These are phyloP conservation scores for Adoxophyes honmai DNA, from an alignment of 1,140 invertebrate genomes.

Conservation along the genomic window DNA sequence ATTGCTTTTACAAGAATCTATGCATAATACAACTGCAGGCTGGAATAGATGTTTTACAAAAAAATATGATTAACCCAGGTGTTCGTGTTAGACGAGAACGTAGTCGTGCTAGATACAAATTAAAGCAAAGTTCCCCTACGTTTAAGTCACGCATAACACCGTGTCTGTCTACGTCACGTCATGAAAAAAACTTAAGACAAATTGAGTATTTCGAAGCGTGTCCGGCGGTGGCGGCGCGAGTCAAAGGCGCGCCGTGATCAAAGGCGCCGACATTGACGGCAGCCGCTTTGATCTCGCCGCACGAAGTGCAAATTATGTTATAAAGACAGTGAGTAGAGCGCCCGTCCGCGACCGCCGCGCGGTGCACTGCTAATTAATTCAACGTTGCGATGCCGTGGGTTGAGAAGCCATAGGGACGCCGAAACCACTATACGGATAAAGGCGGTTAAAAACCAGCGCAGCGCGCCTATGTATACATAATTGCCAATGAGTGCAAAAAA, in stretches of 20 bases:
- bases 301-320: conserved; percentile 76
- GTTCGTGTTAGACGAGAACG: too few species aligned
- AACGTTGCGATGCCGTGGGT: conserved; percentile 40
- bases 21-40: too few species aligned
- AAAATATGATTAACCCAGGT: too few species aligned
- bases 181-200: conserved; percentile 63
- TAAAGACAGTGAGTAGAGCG: conserved; percentile 73
- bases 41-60: too few species aligned
- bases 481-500: background rate
- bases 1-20: too few species aligned
- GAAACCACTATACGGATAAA: background rate
- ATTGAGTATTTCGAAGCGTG: conserved; percentile 71
- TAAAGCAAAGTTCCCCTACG: background rate
- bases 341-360: conserved; percentile 36
- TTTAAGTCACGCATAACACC: conserved; percentile 13
- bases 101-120: conserved; percentile 1
- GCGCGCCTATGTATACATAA: too few species aligned
- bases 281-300: conserved; percentile 68
- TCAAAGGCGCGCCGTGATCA: conserved; percentile 71
- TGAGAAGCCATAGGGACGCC: background rate
- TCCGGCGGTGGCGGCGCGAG: conserved; percentile 63
- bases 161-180: conserved; percentile 19
- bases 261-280: conserved; percentile 64
- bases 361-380: conserved; percentile 68
- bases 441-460: too few species aligned